Conservation (phyloP, 2,888 invertebrate genomes). For the Troides helena region DNA sequence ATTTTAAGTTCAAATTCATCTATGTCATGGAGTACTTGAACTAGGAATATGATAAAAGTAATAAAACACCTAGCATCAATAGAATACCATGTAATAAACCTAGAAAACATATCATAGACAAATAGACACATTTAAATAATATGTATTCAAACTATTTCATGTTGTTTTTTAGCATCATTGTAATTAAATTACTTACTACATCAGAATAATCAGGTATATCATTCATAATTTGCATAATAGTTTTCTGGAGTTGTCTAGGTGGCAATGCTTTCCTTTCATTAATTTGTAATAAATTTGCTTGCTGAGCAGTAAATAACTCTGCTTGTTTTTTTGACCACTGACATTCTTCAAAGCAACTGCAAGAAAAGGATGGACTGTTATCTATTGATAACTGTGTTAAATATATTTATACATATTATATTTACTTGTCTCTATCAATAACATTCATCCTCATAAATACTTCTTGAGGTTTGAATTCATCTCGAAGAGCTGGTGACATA, state of each 20-base stretch:
- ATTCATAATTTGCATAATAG: conserved; percentile 85
- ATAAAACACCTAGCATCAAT: too few species aligned
- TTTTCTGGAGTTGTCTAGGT: conserved; percentile 87
- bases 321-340: conserved; percentile 94
- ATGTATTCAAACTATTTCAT: neutral
- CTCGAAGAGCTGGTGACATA: conserved; percentile 50
- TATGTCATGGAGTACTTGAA: too few species aligned
- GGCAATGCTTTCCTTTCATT: conserved; percentile 90
- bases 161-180: neutral
- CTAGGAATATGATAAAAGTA: too few species aligned
- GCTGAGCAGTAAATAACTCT: conserved; percentile 92
- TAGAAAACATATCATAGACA: too few species aligned
- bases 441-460: conserved; percentile 65
- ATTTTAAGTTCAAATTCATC: too few species aligned
- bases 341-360: conserved; percentile 77
- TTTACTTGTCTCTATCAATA: conserved; percentile 70
- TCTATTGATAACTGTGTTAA: too few species aligned
- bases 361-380: conserved; percentile 22
- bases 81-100: too few species aligned
- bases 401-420: neutral
- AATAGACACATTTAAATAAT: neutral
- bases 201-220: conserved; percentile 90
- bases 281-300: conserved; percentile 89
- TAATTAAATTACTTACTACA: conserved; percentile 81
- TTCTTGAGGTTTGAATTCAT: conserved; percentile 63